Evolutionary conservation across 2,888 invertebrate species (phyloP).

Genomic region (Cephus spinipes): DNA sequence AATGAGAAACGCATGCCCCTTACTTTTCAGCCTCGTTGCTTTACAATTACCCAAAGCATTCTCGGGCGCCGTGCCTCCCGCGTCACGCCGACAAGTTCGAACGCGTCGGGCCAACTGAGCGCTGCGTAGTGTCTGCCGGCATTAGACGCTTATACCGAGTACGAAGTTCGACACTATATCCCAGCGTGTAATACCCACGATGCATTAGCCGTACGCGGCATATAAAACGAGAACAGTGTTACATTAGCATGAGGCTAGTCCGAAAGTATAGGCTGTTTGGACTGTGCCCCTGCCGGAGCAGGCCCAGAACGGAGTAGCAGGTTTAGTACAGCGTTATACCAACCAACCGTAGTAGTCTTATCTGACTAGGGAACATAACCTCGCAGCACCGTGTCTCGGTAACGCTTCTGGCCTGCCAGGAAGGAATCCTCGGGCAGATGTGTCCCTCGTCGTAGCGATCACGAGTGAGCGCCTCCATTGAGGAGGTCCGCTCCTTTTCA

Average conservation of each 20-base stretch:
- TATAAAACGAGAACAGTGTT: not conserved
- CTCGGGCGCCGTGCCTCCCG: not conserved
- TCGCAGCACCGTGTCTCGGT: not conserved
- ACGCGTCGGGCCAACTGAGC: not conserved
- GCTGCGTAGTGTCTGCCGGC: not conserved
- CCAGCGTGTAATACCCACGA: not conserved
- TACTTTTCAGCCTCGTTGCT: not conserved
- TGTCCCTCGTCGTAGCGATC: conserved; percentile 33
- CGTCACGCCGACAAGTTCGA: not conserved
- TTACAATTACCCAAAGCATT: not conserved
- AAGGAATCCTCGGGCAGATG: conserved; percentile 20
- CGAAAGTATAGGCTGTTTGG: not conserved
- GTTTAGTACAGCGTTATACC: not conserved
- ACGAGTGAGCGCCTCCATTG: conserved; percentile 47
- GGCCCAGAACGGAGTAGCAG: not conserved
- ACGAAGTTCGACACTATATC: too few species aligned
- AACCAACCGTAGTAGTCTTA: not conserved
- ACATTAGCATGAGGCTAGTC: not conserved
- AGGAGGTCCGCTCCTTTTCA: conserved; percentile 35
- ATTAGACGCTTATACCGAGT: not conserved
- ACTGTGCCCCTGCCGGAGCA: not conserved
- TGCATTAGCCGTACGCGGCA: not conserved
- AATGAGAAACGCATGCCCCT: not conserved
- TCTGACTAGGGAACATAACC: not conserved
- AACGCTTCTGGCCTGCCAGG: not conserved